Percentiles rank a stretch among this genome's conserved stretches.
These are phyloP conservation scores for Notarius lentiginosus DNA, from an alignment of 2,113 vertebrate genomes.

Conservation along the genomic window DNA sequence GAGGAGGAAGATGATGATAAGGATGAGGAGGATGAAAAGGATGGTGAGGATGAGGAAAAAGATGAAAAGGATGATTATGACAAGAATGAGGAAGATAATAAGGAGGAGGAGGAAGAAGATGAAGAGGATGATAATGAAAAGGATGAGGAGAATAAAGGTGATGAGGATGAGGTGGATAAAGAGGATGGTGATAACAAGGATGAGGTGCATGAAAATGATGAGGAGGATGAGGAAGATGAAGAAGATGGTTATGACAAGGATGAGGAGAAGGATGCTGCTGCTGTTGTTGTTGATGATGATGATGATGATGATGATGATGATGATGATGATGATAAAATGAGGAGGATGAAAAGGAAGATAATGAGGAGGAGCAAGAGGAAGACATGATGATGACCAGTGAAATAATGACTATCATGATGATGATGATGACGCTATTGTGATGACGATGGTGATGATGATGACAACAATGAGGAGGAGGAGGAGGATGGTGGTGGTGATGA, in stretches of 20 bases:
- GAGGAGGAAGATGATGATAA: background rate
- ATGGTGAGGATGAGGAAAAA: too few species aligned
- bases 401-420: background rate
- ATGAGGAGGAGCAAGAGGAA: background rate
- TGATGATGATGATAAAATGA: background rate
- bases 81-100: background rate
- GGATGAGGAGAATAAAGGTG: background rate
- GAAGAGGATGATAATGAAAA: background rate
- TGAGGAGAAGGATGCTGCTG: background rate
- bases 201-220: background rate
- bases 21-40: background rate
- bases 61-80: background rate
- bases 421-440: background rate
- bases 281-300: background rate
- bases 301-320: background rate
- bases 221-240: background rate
- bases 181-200: background rate
- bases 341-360: background rate
- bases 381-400: background rate
- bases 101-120: background rate
- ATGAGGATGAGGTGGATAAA: background rate
- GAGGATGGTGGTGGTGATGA: background rate
- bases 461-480: background rate
- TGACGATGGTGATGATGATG: background rate
- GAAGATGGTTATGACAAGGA: background rate